These are phyloP conservation scores for Meloidogyne chitwoodi DNA, from an alignment of 1,140 invertebrate species.

Conservation along the genomic window DNA sequence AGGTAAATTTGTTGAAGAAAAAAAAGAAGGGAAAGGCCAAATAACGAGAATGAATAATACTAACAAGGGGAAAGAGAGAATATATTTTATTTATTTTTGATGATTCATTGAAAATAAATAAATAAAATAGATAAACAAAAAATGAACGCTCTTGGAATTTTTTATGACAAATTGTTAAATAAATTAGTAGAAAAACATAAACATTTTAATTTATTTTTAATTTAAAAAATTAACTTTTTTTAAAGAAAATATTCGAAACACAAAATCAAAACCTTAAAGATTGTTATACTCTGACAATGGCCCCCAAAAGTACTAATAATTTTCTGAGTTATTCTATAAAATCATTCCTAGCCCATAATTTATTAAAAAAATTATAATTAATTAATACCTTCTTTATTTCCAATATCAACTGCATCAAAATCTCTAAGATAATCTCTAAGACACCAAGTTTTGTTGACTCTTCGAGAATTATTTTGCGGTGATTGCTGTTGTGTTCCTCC, in stretches of 20 bases:
- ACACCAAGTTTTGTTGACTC: constrained; percentile 22
- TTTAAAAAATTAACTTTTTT: neutral
- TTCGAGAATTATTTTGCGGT: neutral
- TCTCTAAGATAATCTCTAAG: constrained; percentile 15
- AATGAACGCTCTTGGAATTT: neutral
- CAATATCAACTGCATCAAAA: neutral
- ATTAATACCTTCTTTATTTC: neutral
- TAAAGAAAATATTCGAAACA: neutral
- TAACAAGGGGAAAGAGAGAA: neutral
- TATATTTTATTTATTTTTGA: neutral
- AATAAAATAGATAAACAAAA: neutral
- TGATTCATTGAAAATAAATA: neutral
- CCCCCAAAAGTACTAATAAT: too few species aligned
- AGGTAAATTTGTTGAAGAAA: neutral
- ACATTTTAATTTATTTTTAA: neutral
- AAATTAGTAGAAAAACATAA: neutral
- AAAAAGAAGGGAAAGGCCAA: neutral
- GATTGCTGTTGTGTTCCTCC: neutral
- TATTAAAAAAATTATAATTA: too few species aligned
- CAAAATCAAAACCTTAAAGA: too few species aligned
- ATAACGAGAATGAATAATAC: neutral
- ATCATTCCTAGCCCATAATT: too few species aligned
- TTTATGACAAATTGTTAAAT: neutral
- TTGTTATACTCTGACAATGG: too few species aligned
- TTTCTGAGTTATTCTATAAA: too few species aligned